A percentile compares a stretch with the other conserved stretches of the same genome.
Evolutionary conservation across 2,888 invertebrate genomes (phyloP).

Genomic region (Synergus umbraculus): DNA sequence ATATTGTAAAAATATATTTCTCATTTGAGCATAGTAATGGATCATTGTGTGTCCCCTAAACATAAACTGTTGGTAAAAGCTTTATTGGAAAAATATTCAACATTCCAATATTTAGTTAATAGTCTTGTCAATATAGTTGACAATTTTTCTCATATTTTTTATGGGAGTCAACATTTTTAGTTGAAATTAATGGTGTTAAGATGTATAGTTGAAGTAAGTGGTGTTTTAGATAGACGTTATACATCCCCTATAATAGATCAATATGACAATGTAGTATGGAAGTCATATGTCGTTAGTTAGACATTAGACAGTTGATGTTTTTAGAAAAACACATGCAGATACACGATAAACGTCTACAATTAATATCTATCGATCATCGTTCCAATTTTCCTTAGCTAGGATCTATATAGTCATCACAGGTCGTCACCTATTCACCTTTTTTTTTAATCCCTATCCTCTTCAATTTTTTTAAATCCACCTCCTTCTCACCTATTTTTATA

Average conservation of each 20-base stretch:
- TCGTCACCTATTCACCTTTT: too few relatives aligned
- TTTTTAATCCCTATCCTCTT: too few relatives aligned
- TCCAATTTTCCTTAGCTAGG: background rate
- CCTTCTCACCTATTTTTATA: too few relatives aligned
- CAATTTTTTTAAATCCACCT: too few relatives aligned
- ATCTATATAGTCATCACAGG: background rate
- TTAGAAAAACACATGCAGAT: slow-evolving; percentile 23
- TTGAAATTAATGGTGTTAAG: background rate
- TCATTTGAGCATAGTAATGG: background rate
- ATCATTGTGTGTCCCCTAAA: background rate
- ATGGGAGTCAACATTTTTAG: background rate
- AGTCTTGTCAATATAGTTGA: background rate
- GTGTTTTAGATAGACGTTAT: slow-evolving; percentile 23
- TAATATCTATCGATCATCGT: background rate
- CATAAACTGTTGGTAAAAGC: too few relatives aligned
- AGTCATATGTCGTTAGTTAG: slow-evolving; percentile 21
- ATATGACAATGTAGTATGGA: background rate
- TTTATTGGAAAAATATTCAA: background rate
- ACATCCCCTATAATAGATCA: slow-evolving; percentile 2
- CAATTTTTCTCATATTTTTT: background rate
- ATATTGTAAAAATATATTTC: background rate
- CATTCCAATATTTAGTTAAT: background rate
- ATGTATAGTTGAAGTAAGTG: slow-evolving; percentile 23
- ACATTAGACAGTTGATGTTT: slow-evolving; percentile 10
- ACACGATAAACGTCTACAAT: slow-evolving; percentile 28